Conservation (phyloP, 2,113 vertebrate species). For the Donacobius atricapilla region DNA sequence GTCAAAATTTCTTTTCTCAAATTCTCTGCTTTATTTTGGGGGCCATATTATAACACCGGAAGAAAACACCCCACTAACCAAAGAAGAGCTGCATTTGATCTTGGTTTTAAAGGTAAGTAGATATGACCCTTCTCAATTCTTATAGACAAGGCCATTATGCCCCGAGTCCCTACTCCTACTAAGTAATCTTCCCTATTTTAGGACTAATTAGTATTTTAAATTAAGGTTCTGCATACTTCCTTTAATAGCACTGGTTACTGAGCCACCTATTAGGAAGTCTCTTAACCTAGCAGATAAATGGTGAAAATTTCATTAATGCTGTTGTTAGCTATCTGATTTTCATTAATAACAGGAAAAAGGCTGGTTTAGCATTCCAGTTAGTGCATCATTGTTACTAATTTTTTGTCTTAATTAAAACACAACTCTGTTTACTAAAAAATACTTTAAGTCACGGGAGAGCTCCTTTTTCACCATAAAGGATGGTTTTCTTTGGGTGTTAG, state of each 20-base stretch:
- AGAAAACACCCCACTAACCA: neutral
- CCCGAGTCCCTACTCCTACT: neutral
- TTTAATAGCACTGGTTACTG: neutral
- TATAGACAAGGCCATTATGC: neutral
- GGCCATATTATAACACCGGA: neutral
- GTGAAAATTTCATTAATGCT: neutral
- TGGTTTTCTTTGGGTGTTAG: neutral
- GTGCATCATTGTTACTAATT: neutral
- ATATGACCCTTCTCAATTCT: neutral
- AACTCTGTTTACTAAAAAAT: neutral
- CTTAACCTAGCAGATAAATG: neutral
- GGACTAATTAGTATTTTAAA: constrained; percentile 10
- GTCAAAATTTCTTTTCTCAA: neutral
- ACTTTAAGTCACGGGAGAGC: neutral
- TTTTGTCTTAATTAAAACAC: constrained; percentile 8
- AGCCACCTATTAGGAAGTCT: neutral
- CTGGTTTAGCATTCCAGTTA: neutral
- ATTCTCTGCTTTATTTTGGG: neutral
- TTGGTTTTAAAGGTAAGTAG: neutral
- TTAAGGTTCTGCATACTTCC: neutral
- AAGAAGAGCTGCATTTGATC: neutral
- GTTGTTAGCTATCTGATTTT: neutral
- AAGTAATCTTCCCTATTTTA: neutral
- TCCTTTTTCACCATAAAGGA: neutral
- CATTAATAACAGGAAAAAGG: neutral